These are phyloP conservation scores for Scaptomyza montana DNA, from an alignment of 1,140 invertebrate species.

Conservation along the genomic window DNA sequence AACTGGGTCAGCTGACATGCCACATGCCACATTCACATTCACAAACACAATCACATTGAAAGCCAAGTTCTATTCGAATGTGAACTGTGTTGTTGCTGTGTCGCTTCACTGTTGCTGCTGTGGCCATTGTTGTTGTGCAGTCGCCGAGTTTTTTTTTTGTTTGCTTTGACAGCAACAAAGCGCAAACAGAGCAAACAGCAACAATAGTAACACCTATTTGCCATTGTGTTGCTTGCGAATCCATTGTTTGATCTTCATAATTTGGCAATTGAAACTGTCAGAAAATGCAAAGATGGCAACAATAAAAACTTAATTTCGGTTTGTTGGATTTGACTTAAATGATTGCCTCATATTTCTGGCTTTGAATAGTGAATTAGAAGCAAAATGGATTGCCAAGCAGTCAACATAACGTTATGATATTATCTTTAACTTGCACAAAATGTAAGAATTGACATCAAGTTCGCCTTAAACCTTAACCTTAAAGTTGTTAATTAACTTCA, in stretches of 20 bases:
- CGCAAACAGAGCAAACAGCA: conserved; percentile 34
- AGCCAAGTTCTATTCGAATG: conserved; percentile 48
- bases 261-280: conserved; percentile 61
- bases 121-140: conserved; percentile 54
- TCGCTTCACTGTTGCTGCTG: conserved; percentile 18
- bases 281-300: conserved; percentile 18
- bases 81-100: conserved; percentile 40
- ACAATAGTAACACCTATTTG: conserved; percentile 36
- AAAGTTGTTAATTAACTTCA: too few relatives aligned
- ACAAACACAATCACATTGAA: conserved; percentile 46
- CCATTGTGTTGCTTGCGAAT: conserved; percentile 54
- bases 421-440: too few relatives aligned
- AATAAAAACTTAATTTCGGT: conserved; percentile 25
- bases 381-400: too few relatives aligned
- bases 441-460: too few relatives aligned
- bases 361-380: background rate
- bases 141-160: conserved; percentile 34
- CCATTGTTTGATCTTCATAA: conserved; percentile 52
- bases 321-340: conserved; percentile 11
- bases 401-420: background rate
- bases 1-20: conserved; percentile 70
- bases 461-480: background rate
- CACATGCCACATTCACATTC: conserved; percentile 24
- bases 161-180: conserved; percentile 72
- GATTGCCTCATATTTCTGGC: conserved; percentile 8